phyloP scores from a whole-genome alignment of 2,797 vertebrate species.

The Arctocebus calabarensis region DNA sequence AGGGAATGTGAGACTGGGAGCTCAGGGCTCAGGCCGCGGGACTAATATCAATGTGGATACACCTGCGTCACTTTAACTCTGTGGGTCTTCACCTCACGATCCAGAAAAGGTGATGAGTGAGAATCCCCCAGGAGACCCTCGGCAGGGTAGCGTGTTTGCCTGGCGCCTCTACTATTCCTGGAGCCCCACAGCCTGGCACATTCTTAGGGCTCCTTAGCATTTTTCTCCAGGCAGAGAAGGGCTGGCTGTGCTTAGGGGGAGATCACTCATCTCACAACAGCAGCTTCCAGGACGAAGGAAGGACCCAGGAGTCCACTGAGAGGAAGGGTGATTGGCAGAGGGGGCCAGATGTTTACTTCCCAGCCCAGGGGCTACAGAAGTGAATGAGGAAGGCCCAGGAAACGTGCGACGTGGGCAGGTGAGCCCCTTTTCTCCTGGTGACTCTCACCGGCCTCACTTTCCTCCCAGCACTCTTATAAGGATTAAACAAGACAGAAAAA shows the following conservation, averaged over 20 bases:
- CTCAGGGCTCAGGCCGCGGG: not conserved
- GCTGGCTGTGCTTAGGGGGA: not conserved
- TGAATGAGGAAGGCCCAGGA: not conserved
- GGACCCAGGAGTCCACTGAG: not conserved
- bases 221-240: not conserved
- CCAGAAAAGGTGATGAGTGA: not conserved
- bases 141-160: not conserved
- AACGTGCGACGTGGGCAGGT: accelerated
- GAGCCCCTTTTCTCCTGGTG: not conserved
- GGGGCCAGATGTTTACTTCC: not conserved
- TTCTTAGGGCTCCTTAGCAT: not conserved
- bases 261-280: not conserved
- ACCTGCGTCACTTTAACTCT: not conserved
- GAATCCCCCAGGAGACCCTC: not conserved
- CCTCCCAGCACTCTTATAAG: not conserved
- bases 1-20: not conserved
- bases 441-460: not conserved
- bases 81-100: not conserved
- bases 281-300: not conserved
- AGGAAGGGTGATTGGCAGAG: not conserved
- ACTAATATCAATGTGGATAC: not conserved
- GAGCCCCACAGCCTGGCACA: not conserved
- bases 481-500: not conserved
- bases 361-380: not conserved
- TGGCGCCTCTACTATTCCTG: not conserved